Evolutionary conservation across 1,140 invertebrate species (phyloP).

Genomic region (Eubasilissa regina): DNA sequence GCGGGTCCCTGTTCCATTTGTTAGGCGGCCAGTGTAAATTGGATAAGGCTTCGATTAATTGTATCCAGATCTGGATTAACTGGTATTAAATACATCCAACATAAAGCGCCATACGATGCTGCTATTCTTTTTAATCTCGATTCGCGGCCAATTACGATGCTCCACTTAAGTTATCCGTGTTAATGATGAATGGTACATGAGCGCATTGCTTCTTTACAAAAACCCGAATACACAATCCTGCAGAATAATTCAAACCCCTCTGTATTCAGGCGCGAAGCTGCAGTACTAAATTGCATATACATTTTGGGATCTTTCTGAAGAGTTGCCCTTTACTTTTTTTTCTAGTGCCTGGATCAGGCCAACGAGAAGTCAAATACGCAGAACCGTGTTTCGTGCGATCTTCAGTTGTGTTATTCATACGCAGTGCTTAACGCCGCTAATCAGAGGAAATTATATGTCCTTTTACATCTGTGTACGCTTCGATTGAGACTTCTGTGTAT

Average conservation of each 20-base stretch:
- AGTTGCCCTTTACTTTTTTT: too few relatives aligned
- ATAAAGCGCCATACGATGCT: conserved; percentile 25
- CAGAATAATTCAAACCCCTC: not conserved
- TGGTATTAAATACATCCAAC: conserved; percentile 38
- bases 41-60: conserved; percentile 54
- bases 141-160: conserved; percentile 46
- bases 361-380: not conserved
- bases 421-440: not conserved
- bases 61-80: conserved; percentile 42
- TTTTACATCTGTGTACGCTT: not conserved
- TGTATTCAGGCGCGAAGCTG: not conserved
- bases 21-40: conserved; percentile 47
- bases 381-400: not conserved
- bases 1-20: not conserved
- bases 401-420: not conserved
- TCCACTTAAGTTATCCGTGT: conserved; percentile 43
- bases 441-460: conserved; percentile 1
- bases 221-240: not conserved
- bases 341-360: too few relatives aligned
- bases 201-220: not conserved
- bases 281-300: not conserved
- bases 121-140: conserved; percentile 41
- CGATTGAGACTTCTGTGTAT: not conserved
- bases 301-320: too few relatives aligned
- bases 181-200: conserved; percentile 42